These are phyloP conservation scores for Myrmecophaga tridactyla DNA, from an alignment of 2,113 vertebrate genomes.

Conservation along the genomic window DNA sequence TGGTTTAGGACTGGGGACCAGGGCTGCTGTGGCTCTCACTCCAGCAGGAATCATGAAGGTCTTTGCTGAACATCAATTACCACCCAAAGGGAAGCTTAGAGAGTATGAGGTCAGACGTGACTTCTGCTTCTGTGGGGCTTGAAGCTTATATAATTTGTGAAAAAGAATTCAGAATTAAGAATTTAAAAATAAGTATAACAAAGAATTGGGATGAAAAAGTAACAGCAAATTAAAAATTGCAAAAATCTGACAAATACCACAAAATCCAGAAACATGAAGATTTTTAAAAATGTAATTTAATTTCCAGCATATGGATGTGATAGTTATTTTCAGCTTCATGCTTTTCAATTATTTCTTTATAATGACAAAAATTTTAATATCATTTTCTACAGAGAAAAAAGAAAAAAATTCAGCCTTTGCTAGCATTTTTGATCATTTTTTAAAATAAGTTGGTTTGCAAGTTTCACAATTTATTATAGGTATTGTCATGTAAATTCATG, in stretches of 20 bases:
- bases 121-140: not conserved
- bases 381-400: no score
- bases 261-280: not conserved
- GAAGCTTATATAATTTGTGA: not conserved
- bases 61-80: not conserved
- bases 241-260: not conserved
- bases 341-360: not conserved
- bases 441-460: no score
- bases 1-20: no score
- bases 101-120: not conserved
- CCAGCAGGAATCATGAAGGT: not conserved
- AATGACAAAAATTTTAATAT: not conserved
- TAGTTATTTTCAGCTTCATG: not conserved
- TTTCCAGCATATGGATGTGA: not conserved
- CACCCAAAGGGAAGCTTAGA: not conserved
- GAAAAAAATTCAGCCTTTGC: no score
- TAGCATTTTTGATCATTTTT: no score
- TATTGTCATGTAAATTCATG: no score
- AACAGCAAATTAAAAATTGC: not conserved
- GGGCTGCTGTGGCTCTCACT: not conserved
- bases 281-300: not conserved
- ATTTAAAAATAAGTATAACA: not conserved
- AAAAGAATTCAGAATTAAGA: not conserved
- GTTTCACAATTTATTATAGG: no score
- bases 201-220: not conserved